Evolutionary conservation across 2,888 invertebrate genomes (phyloP).

Genomic region (Caenorhabditis panamensis): DNA sequence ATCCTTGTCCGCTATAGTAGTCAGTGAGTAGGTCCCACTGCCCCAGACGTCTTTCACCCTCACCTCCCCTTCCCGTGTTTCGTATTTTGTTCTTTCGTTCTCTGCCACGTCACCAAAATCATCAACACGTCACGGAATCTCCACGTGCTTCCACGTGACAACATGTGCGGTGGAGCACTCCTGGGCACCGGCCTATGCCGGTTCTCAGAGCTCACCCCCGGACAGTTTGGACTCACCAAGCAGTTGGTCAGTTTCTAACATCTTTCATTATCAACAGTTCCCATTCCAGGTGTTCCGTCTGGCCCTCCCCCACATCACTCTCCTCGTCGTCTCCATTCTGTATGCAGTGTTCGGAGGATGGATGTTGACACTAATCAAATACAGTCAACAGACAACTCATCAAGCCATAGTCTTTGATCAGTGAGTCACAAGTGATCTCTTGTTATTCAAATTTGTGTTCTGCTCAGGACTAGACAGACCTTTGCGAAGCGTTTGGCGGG

Average conservation of each 20-base stretch:
- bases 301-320: conserved; percentile 79
- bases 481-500: conserved; percentile 37
- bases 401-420: conserved; percentile 59
- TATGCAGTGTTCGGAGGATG: conserved; percentile 78
- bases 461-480: conserved; percentile 48
- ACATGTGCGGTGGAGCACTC: conserved; percentile 63
- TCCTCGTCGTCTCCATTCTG: conserved; percentile 76
- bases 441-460: not conserved
- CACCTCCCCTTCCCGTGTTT: conserved; percentile 11
- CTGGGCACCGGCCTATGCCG: conserved; percentile 73
- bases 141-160: conserved; percentile 44
- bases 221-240: conserved; percentile 80
- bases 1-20: conserved; percentile 46
- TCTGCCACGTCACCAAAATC: conserved; percentile 31
- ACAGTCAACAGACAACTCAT: conserved; percentile 66
- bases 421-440: conserved; percentile 23
- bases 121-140: conserved; percentile 20
- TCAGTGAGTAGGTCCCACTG: conserved; percentile 40
- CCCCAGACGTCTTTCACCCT: conserved; percentile 26
- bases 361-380: conserved; percentile 75
- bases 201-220: conserved; percentile 78
- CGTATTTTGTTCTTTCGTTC: conserved; percentile 25
- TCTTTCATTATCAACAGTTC: too few species aligned
- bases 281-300: conserved; percentile 75
- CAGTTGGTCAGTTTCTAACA: conserved; percentile 72